phyloP scores from a whole-genome alignment of 53 echinoderm and acorn worm species.

The Luidia sarsii region DNA sequence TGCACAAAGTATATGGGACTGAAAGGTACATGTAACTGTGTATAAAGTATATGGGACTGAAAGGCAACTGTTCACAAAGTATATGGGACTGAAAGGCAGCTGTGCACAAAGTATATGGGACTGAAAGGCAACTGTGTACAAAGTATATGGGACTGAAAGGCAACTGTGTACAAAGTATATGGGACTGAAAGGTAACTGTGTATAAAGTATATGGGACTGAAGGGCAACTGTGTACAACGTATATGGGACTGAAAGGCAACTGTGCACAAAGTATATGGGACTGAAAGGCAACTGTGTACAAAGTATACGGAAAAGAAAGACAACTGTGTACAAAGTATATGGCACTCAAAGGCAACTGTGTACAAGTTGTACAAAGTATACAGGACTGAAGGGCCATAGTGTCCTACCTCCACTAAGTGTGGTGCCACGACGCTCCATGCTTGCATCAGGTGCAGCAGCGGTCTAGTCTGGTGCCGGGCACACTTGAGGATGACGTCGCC shows the following conservation, averaged over 20 bases:
- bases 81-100: not conserved
- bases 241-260: no score
- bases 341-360: no score
- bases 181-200: no score
- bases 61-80: not conserved
- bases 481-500: slow-evolving; percentile 96
- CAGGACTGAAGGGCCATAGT: not conserved
- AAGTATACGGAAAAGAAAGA: no score
- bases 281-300: no score
- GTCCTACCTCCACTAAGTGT: slow-evolving; percentile 88
- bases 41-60: no score
- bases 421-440: slow-evolving; percentile 95
- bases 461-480: slow-evolving; percentile 81
- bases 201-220: not conserved
- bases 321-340: not conserved
- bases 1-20: not conserved
- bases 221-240: no score
- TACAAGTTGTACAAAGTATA: not conserved
- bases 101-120: no score
- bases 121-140: no score
- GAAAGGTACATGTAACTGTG: no score
- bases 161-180: no score
- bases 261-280: not conserved
- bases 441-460: slow-evolving; percentile 93
- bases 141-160: not conserved